These are phyloP conservation scores for Heliconius sara DNA, from an alignment of 2,888 invertebrate genomes.

Conservation along the genomic window DNA sequence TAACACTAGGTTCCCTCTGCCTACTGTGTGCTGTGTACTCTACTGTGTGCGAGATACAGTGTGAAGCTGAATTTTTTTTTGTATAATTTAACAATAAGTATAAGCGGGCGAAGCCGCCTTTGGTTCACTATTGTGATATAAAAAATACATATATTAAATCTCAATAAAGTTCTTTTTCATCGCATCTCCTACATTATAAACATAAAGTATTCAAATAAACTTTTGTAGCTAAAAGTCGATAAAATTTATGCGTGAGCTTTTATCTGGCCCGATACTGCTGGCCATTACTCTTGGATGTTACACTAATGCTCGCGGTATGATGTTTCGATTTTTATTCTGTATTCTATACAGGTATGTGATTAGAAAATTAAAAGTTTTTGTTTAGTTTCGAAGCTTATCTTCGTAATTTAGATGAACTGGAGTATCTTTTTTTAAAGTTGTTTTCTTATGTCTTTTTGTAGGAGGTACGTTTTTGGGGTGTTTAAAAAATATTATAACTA, in stretches of 20 bases:
- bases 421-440: not conserved
- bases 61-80: no score
- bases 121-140: no score
- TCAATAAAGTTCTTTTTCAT: not conserved
- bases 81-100: no score
- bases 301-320: slow-evolving; percentile 28
- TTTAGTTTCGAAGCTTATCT: not conserved
- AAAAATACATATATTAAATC: not conserved
- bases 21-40: no score
- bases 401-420: slow-evolving; percentile 16
- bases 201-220: slow-evolving; percentile 57
- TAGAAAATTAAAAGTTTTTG: slow-evolving; percentile 33
- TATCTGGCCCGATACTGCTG: slow-evolving; percentile 61
- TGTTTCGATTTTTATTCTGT: slow-evolving; percentile 5
- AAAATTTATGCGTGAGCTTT: slow-evolving; percentile 67
- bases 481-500: not conserved
- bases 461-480: not conserved
- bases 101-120: no score
- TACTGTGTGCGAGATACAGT: no score
- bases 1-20: no score
- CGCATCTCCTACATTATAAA: slow-evolving; percentile 53
- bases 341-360: slow-evolving; percentile 14
- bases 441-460: not conserved
- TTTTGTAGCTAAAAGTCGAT: slow-evolving; percentile 61
- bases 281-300: slow-evolving; percentile 36